Conservation (phyloP, 2,888 invertebrate genomes). For the Blera fallax region DNA sequence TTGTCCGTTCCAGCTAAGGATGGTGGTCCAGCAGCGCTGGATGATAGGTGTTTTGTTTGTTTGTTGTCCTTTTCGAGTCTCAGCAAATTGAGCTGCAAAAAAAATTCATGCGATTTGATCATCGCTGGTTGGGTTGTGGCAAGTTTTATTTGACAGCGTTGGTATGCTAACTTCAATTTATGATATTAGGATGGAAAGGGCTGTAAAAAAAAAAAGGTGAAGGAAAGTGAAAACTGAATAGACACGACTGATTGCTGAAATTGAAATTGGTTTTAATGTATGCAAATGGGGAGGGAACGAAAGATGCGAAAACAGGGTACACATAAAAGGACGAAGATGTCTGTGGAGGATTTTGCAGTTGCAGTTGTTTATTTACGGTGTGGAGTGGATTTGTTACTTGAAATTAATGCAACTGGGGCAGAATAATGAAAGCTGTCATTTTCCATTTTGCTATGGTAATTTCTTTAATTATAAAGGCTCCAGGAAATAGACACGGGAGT, state of each 20-base stretch:
- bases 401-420: slow-evolving; percentile 9
- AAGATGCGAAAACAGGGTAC: background rate
- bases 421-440: slow-evolving; percentile 20
- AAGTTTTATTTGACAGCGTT: background rate
- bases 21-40: background rate
- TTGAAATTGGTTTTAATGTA: background rate
- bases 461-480: background rate
- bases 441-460: slow-evolving; percentile 24
- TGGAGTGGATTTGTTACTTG: slow-evolving; percentile 1
- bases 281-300: background rate
- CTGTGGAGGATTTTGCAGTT: background rate
- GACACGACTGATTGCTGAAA: background rate
- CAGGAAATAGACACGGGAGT: background rate
- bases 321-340: background rate
- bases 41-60: background rate
- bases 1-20: background rate
- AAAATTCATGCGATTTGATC: background rate
- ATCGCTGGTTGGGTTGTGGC: background rate
- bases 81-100: background rate
- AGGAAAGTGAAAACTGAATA: background rate
- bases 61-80: background rate
- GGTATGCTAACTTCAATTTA: background rate
- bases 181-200: background rate
- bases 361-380: background rate
- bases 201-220: background rate